Conservation (phyloP, 2,797 vertebrate genomes). For the Typhlichthys eigenmanni region DNA sequence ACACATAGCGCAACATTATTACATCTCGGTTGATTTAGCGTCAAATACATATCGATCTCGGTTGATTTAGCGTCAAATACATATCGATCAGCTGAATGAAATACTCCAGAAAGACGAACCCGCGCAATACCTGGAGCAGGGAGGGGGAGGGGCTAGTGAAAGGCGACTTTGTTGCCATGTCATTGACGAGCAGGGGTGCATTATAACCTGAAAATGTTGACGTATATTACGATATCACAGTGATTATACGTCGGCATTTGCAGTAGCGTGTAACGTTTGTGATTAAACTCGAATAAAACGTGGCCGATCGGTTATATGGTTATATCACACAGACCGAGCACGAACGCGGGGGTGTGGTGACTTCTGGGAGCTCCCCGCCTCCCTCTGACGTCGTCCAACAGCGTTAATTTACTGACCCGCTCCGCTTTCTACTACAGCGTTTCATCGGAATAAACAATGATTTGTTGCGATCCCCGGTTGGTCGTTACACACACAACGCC, state of each 20-base stretch:
- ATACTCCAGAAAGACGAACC: neutral
- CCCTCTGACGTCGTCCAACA: conserved; percentile 68
- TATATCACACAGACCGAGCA: conserved; percentile 10
- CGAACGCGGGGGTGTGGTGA: conserved; percentile 62
- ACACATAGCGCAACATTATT: neutral
- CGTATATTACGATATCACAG: no score
- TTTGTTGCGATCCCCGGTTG: neutral
- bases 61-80: neutral
- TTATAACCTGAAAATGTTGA: no score
- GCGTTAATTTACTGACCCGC: conserved; percentile 65
- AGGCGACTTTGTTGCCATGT: conserved; percentile 9
- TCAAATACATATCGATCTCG: no score
- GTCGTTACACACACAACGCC: neutral
- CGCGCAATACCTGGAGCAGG: conserved; percentile 10
- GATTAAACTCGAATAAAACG: no score
- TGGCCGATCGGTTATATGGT: no score
- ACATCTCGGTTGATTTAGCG: no score
- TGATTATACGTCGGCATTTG: no score
- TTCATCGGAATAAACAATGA: conserved; percentile 1
- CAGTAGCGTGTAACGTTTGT: no score
- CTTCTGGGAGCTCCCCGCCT: conserved; percentile 61
- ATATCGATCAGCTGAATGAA: neutral
- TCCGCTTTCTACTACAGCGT: conserved; percentile 27
- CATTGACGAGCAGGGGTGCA: neutral
- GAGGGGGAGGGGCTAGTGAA: conserved; percentile 1